A percentile compares a stretch with the other conserved stretches of the same genome.
These are phyloP conservation scores for Empidonax traillii DNA, from an alignment of 2,113 vertebrate genomes.

Conservation along the genomic window DNA sequence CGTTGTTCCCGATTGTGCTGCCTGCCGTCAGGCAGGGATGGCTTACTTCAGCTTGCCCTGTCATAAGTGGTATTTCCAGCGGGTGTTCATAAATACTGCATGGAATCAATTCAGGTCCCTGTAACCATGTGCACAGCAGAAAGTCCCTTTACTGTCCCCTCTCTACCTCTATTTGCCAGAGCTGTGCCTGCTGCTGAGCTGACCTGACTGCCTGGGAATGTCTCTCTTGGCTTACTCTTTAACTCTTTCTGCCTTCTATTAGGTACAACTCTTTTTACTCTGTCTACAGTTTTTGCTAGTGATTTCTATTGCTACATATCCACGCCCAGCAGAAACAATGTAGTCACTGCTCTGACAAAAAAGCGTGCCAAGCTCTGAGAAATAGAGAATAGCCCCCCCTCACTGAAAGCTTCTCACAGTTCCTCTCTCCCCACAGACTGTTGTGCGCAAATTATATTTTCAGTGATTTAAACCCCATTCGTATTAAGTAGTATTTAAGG, in stretches of 20 bases:
- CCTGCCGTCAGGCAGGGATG: neutral
- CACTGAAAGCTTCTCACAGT: neutral
- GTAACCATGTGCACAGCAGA: accelerated
- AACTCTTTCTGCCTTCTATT: neutral
- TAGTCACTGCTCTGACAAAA: neutral
- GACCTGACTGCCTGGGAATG: neutral
- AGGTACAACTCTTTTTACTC: neutral
- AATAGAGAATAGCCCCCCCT: neutral
- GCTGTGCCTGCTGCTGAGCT: neutral
- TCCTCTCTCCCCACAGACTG: neutral
- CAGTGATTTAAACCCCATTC: neutral
- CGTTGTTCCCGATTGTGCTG: accelerated
- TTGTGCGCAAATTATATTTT: neutral
- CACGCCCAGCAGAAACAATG: neutral
- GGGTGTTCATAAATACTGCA: accelerated
- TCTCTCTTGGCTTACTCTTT: neutral
- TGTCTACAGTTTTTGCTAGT: neutral
- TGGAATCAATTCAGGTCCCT: neutral
- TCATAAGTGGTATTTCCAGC: neutral
- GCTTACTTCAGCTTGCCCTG: neutral
- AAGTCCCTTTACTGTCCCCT: neutral
- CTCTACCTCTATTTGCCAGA: neutral
- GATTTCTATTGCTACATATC: neutral
- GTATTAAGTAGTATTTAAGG: neutral
- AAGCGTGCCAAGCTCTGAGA: neutral